phyloP scores from a whole-genome alignment of 2,888 invertebrate species.

The Archips xylosteana region DNA sequence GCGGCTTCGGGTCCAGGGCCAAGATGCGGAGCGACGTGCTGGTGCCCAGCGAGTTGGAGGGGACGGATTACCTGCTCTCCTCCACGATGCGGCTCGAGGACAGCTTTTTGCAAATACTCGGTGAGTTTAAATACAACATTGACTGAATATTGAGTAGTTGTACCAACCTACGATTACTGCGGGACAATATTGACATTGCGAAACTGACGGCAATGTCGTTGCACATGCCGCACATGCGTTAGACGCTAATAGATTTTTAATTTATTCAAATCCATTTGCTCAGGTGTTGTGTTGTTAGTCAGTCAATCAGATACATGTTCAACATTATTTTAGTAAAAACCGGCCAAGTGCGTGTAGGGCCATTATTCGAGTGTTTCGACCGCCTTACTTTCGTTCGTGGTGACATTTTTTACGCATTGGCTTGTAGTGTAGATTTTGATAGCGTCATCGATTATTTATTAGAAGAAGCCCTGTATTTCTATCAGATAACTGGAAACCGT shows the following conservation, averaged over 20 bases:
- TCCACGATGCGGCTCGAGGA: constrained; percentile 87
- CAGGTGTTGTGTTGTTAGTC: not conserved
- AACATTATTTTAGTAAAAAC: too few relatives aligned
- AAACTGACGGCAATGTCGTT: not conserved
- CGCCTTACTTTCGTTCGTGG: too few relatives aligned
- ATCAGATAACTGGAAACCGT: too few relatives aligned
- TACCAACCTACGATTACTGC: not conserved
- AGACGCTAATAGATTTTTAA: constrained; percentile 25
- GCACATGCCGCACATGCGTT: constrained; percentile 25
- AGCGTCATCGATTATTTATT: too few relatives aligned
- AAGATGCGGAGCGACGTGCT: constrained; percentile 83
- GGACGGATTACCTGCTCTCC: constrained; percentile 87
- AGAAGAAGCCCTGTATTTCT: too few relatives aligned
- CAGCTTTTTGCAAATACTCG: constrained; percentile 86
- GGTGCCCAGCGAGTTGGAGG: constrained; percentile 85
- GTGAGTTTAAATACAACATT: constrained; percentile 70
- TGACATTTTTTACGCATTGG: too few relatives aligned
- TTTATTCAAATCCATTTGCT: constrained; percentile 9
- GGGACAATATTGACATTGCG: constrained; percentile 34
- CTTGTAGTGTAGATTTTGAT: too few relatives aligned
- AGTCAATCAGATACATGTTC: not conserved
- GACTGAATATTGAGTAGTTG: not conserved
- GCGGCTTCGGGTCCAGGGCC: constrained; percentile 56
- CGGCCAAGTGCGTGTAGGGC: too few relatives aligned
- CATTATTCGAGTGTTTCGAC: too few relatives aligned